Conservation (phyloP, 1,140 invertebrate species). For the Hylyphantes graminicola region DNA sequence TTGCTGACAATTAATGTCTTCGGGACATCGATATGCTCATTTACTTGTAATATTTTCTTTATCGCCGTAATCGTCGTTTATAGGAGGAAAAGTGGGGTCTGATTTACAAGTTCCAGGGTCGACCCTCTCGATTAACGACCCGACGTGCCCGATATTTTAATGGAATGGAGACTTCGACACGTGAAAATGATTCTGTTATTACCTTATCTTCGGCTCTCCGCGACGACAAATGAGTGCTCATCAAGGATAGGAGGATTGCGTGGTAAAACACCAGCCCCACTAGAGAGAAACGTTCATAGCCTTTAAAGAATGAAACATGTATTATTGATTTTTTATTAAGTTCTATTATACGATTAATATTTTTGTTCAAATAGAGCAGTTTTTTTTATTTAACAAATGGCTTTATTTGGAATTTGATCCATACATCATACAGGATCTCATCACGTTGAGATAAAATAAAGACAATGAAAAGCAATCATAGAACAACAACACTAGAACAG, state of each 20-base stretch:
- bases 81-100: neutral
- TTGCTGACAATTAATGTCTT: constrained; percentile 18
- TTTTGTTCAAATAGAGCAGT: too few relatives aligned
- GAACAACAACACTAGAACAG: too few relatives aligned
- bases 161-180: constrained; percentile 10
- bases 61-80: constrained; percentile 10
- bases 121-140: neutral
- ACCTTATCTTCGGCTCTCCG: constrained; percentile 15
- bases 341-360: too few relatives aligned
- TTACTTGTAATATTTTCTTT: neutral
- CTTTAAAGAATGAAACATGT: too few relatives aligned
- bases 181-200: constrained; percentile 33
- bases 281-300: too few relatives aligned
- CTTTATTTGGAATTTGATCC: too few relatives aligned
- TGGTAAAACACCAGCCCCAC: too few relatives aligned
- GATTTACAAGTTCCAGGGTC: constrained; percentile 15
- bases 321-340: too few relatives aligned
- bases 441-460: too few relatives aligned
- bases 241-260: neutral
- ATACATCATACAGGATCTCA: too few relatives aligned
- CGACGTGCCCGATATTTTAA: constrained; percentile 17
- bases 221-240: constrained; percentile 21
- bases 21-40: constrained; percentile 6
- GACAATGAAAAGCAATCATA: too few relatives aligned
- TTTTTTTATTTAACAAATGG: too few relatives aligned